Percentiles rank a stretch among this genome's conserved stretches.
Conservation (phyloP, 2,888 invertebrate genomes). For the Phytoseiulus persimilis region DNA sequence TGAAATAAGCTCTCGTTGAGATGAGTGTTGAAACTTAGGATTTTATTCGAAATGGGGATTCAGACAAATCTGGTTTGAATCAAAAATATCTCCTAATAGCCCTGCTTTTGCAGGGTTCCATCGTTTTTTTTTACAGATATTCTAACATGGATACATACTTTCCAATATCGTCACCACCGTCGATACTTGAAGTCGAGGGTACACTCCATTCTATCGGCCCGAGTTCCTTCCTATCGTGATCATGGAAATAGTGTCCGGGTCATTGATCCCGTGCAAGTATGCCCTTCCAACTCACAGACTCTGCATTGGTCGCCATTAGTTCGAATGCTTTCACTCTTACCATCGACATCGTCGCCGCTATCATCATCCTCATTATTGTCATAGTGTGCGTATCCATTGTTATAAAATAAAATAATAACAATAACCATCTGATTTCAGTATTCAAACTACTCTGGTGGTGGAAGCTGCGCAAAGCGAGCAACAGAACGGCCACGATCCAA, state of each 20-base stretch:
- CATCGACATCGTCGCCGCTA: not conserved
- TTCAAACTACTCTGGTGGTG: not conserved
- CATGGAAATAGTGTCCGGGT: not conserved
- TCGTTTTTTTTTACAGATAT: not conserved
- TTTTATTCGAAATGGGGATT: not conserved
- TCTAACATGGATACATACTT: not conserved
- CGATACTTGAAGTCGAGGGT: not conserved
- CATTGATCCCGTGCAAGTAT: not conserved
- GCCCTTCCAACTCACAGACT: not conserved
- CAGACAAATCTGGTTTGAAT: not conserved
- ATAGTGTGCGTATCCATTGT: not conserved
- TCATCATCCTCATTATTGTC: not conserved
- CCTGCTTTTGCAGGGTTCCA: not conserved
- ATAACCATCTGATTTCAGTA: not conserved
- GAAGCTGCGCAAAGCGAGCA: not conserved
- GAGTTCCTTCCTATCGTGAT: not conserved
- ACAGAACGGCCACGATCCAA: not conserved
- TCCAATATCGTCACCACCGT: not conserved
- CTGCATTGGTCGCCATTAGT: not conserved
- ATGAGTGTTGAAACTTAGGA: not conserved
- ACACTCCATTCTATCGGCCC: not conserved
- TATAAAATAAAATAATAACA: not conserved
- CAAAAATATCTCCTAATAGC: not conserved
- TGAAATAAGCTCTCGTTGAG: no score
- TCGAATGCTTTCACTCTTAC: not conserved